Evolutionary conservation across 2,888 invertebrate species (phyloP), one percentile per base, ranked within the genome.

Genomic region (Odontocolon sp.): DNA sequence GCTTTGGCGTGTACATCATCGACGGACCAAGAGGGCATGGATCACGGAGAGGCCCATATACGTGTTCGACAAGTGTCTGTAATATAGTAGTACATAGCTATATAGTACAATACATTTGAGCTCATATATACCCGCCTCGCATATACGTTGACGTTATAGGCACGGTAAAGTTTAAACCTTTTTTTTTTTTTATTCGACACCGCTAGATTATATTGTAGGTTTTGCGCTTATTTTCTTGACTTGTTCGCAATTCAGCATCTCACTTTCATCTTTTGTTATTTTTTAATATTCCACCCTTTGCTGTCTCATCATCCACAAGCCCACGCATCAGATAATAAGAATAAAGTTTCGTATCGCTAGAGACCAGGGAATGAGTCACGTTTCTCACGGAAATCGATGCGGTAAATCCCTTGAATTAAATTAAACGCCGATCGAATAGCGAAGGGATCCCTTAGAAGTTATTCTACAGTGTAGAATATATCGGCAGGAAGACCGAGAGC

Each of bases 1-100:
- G 66, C 64, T 74, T 77, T 71, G 76, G 69, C 79, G 50, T 64
- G 72, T 72, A 77, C 78, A 80, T 79, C 75, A 79, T 64, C 77
- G 63, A 71, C 59, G 76, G 70, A 68, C 16, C 33, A 18, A 16
- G 52, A 50, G 50, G 28, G 50, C 52, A 72, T 45, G 50, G 50
- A 23, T 57, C 56, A 52, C 68, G n/a, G n/a, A n/a, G n/a, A 42
- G 64, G 67, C 38, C 61, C 67, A 45, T 64, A 57, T 69, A 52
- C 67, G 61, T 64, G 72, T 72, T 77, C 72, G 72, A 72, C 71
- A 77, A 71, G 42, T 38, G 42, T 68, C 50, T 45, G 77, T 68
- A 42, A 68, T 61, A 56, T 28, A 9, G 33, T 38, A 38, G 40
- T 45, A 21, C 18, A 31, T 50, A 8, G 11, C n/a, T n/a, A n/a